Evolutionary conservation across 2,797 vertebrate species (phyloP).

Genomic region (Dermochelys coriacea): DNA sequence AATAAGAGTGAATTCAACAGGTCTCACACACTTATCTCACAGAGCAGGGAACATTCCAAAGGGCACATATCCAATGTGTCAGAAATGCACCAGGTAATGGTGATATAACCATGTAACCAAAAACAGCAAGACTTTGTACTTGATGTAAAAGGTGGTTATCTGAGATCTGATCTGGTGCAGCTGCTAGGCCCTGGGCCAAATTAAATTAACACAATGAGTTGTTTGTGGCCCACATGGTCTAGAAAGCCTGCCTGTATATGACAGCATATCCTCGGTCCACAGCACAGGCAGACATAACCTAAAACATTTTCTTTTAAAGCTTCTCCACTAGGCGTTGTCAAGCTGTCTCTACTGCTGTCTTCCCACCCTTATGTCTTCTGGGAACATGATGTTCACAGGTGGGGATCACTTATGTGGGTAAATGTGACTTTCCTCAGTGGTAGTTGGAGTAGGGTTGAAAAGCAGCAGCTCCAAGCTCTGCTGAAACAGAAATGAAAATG

Average conservation of each 20-base stretch:
- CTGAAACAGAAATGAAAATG: constrained; percentile 56
- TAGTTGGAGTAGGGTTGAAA: neutral
- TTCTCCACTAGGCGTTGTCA: neutral
- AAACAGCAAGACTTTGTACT: neutral
- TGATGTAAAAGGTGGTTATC: constrained; percentile 22
- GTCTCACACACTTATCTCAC: neutral
- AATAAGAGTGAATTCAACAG: neutral
- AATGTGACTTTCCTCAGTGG: constrained; percentile 13
- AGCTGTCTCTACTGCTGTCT: neutral
- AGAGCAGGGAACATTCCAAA: neutral
- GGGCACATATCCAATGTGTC: neutral
- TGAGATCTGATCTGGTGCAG: neutral
- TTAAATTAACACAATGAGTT: neutral
- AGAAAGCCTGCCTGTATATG: neutral
- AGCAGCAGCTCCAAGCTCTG: neutral
- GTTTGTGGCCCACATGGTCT: neutral
- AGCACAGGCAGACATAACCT: neutral
- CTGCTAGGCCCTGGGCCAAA: neutral
- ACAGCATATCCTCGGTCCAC: neutral
- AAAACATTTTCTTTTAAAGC: constrained; percentile 25
- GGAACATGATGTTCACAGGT: constrained; percentile 59
- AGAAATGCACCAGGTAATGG: constrained; percentile 8
- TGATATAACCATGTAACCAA: neutral
- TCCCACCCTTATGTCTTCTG: constrained; percentile 6
- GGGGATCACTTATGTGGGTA: constrained; percentile 10